Base-by-base conservation (phyloP, 2,113 vertebrate species). In the Crotalus horridus region DNA sequence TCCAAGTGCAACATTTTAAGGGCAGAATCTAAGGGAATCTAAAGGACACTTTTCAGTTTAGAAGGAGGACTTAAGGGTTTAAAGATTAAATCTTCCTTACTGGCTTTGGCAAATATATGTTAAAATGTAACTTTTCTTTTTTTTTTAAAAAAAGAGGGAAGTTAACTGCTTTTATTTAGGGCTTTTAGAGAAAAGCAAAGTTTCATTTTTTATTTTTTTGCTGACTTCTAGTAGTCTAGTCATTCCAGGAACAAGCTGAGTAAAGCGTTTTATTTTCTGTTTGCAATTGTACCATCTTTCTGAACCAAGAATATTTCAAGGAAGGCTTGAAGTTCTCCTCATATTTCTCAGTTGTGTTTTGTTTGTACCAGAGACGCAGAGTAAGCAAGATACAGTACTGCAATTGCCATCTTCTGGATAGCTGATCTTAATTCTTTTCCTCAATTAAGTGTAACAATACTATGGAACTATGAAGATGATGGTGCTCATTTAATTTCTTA, bases 211-310 rank as follows among this genome's bases (percentile, higher is more conserved):
- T 11, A 58, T 33, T 88, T 55, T 81, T 91, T 81, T 91, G 81
- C 89, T 95, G 88, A 88, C 93, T 93, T 87, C 1, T 39, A 93
- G 89, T 94, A 61, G 85, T 69, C 89, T 74, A 88, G 87, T 94
- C 92, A 90, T 81, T 64, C 92, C 48, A 92, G 58, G 56, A 59
- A 33, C 54, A 33, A 24, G 10, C 0, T 64, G 48, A 24, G 90
- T 88, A 0, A 56, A 58, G 21, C 7, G 21, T 48, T 20, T n/a
- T 61, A 0, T 86, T 93, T 64, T 88, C 91, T 64, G 29, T 15
- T 87, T 64, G 10, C 21, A 69, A 8, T 55, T 24, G 13, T 85
- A 3, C 2, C 64, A 3, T 3, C 29, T 88, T 92, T 90, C 58
- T 58, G 24, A n/a, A 20, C 13, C 4, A 74, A 74, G 26, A 53